These are phyloP conservation scores for Ceyx cyanopectus DNA, from an alignment of 2,113 vertebrate genomes.

Conservation along the genomic window DNA sequence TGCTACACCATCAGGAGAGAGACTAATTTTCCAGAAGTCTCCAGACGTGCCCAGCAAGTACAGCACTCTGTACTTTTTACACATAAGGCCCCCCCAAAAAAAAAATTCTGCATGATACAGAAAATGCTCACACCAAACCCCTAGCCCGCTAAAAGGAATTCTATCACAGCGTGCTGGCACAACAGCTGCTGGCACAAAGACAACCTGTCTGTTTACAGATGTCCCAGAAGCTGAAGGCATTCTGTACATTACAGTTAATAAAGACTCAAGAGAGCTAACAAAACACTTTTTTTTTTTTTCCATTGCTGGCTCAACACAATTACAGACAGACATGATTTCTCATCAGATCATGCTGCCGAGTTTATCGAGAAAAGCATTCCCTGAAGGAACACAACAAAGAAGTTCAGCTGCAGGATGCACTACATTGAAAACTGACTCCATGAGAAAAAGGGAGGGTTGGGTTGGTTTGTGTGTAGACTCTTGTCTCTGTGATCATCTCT, in stretches of 20 bases:
- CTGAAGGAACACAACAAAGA: background rate
- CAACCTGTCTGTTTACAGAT: slow-evolving; percentile 23
- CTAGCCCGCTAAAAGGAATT: background rate
- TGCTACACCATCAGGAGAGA: background rate
- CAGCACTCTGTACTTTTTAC: background rate
- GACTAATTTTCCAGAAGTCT: background rate
- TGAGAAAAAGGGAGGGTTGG: background rate
- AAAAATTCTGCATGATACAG: background rate
- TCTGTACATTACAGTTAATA: background rate
- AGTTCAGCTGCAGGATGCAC: background rate
- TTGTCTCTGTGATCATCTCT: background rate
- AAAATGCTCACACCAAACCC: background rate
- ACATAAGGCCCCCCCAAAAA: background rate
- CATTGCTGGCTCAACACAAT: background rate
- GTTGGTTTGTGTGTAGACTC: background rate
- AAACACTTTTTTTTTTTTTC: background rate
- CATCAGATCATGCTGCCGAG: background rate
- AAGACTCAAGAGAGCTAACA: slow-evolving; percentile 12
- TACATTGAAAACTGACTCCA: background rate
- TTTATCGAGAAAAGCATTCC: slow-evolving; percentile 6
- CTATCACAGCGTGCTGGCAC: background rate
- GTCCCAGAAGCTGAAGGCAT: background rate
- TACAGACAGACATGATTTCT: background rate
- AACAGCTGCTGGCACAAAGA: slow-evolving; percentile 31
- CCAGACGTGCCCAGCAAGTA: background rate